Conservation (phyloP, 1,140 invertebrate species). For the Doryteuthis pealeii region DNA sequence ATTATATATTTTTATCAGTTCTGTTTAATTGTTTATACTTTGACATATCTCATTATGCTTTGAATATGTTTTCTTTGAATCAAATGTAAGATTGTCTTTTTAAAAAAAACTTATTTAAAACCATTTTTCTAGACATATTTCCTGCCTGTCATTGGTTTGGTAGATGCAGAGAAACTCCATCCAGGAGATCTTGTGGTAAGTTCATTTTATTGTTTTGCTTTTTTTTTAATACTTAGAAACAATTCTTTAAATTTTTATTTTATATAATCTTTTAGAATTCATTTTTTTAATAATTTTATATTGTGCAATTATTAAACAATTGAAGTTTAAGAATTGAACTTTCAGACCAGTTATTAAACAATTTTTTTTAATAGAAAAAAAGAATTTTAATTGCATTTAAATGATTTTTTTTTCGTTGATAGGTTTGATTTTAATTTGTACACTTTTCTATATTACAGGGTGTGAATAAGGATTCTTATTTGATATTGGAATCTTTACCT, state of each 20-base stretch:
- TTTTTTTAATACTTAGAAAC: no score
- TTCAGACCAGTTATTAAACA: no score
- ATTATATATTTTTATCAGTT: neutral
- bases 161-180: conserved; percentile 95
- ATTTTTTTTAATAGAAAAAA: no score
- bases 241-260: conserved; percentile 15
- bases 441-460: conserved; percentile 64
- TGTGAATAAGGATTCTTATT: conserved; percentile 99
- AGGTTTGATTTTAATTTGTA: no score
- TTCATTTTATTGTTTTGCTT: neutral
- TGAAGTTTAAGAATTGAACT: no score
- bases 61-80: no score
- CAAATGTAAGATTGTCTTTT: neutral
- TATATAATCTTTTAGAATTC: conserved; percentile 1
- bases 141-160: conserved; percentile 96
- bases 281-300: conserved; percentile 5
- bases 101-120: no score
- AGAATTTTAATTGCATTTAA: no score
- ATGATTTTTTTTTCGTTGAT: no score
- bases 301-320: no score
- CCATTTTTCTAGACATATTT: conserved; percentile 95
- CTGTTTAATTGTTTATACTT: neutral
- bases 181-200: conserved; percentile 88
- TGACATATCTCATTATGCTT: no score
- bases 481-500: conserved; percentile 95